Conservation (phyloP, 2,888 invertebrate genomes). For the Leptodirus hochenwartii region DNA sequence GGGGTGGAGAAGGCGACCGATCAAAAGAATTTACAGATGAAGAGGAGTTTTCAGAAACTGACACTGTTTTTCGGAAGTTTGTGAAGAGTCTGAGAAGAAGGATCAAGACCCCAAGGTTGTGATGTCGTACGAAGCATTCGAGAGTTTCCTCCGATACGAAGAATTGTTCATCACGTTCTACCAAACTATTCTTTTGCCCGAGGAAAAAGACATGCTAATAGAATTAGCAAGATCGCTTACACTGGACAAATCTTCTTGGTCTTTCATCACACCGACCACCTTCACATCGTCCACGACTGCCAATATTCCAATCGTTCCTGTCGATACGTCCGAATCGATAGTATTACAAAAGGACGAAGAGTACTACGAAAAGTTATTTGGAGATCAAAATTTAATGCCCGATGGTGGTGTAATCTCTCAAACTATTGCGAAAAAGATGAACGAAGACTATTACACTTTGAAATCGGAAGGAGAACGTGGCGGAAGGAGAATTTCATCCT, state of each 20-base stretch:
- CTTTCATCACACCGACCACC: no score
- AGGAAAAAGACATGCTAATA: no score
- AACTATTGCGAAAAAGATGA: constrained; percentile 2
- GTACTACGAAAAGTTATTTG: not conserved
- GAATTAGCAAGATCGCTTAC: no score
- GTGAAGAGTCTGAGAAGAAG: constrained; percentile 3
- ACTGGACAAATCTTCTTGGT: no score
- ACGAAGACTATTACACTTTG: constrained; percentile 1
- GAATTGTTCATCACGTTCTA: no score
- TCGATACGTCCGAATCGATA: not conserved
- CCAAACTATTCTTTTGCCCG: no score
- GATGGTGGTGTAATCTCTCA: constrained; percentile 2
- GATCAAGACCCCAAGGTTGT: constrained; percentile 3
- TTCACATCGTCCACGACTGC: constrained; percentile 2
- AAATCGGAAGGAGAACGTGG: constrained; percentile 3
- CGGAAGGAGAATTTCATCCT: no score
- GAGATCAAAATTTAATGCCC: not conserved
- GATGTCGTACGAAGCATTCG: constrained; percentile 1
- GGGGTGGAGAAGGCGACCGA: constrained; percentile 1
- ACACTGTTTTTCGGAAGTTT: no score
- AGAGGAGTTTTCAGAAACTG: constrained; percentile 6
- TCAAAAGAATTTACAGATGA: constrained; percentile 5
- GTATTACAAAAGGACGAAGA: not conserved
- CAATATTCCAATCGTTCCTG: constrained; percentile 1
- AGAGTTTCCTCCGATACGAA: no score